Evolutionary conservation across 2,888 invertebrate genomes (phyloP).

Genomic region (Aproaerema taeniolella): DNA sequence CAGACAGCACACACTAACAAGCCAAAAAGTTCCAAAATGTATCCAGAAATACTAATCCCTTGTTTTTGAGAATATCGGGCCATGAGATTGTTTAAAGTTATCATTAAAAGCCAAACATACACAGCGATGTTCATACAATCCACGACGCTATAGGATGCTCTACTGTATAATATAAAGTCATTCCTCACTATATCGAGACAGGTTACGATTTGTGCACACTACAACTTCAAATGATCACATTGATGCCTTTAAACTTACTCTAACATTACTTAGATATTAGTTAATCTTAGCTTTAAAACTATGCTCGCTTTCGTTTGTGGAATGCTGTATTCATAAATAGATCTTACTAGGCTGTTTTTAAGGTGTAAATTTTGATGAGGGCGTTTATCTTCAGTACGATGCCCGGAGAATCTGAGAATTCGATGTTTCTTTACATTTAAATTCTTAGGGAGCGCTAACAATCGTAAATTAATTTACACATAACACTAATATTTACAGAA

Average conservation of each 20-base stretch:
- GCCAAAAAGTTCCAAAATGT: neutral
- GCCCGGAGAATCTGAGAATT: slow-evolving; percentile 63
- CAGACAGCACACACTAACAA: slow-evolving; percentile 1
- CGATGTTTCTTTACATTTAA: slow-evolving; percentile 66
- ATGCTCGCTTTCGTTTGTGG: slow-evolving; percentile 66
- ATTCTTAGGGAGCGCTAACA: slow-evolving; percentile 52
- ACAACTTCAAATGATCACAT: slow-evolving; percentile 71
- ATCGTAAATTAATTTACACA: slow-evolving; percentile 62
- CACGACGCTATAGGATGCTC: slow-evolving; percentile 63
- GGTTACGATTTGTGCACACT: slow-evolving; percentile 70
- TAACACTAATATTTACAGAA: slow-evolving; percentile 72
- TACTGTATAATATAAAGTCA: slow-evolving; percentile 51
- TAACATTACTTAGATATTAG: slow-evolving; percentile 47
- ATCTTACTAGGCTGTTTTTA: slow-evolving; percentile 53
- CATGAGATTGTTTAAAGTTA: slow-evolving; percentile 53
- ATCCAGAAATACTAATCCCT: slow-evolving; percentile 57
- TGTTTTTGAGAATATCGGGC: slow-evolving; percentile 58
- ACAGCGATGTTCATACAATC: slow-evolving; percentile 64
- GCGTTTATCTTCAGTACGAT: slow-evolving; percentile 68
- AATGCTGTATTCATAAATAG: slow-evolving; percentile 69
- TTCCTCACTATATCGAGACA: slow-evolving; percentile 50
- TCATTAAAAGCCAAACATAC: slow-evolving; percentile 66
- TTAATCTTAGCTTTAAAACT: slow-evolving; percentile 50
- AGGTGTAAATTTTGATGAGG: slow-evolving; percentile 41
- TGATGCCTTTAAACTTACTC: slow-evolving; percentile 64